Evolutionary conservation across 2,797 vertebrate genomes (phyloP).

Genomic region (Toxotes lorentzi): DNA sequence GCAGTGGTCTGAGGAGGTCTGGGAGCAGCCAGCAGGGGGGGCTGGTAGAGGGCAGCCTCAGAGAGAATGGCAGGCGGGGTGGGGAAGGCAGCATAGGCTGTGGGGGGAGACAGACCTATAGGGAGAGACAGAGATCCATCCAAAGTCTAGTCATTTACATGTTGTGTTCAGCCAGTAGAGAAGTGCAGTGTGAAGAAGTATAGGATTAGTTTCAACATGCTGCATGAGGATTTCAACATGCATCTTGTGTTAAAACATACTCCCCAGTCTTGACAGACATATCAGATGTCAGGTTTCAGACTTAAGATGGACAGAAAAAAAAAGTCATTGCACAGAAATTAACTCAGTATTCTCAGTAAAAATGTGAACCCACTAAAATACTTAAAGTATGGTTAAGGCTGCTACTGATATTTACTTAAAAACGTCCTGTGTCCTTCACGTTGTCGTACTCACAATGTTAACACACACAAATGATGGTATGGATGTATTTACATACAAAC

Average conservation of each 20-base stretch:
- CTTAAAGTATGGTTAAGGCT: too few species aligned
- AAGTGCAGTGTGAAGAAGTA: not conserved
- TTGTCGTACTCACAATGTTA: conserved; percentile 31
- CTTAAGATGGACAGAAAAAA: not conserved
- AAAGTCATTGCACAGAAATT: not conserved
- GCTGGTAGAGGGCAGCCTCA: conserved; percentile 93
- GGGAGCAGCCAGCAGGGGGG: conserved; percentile 90
- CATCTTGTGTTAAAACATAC: not conserved
- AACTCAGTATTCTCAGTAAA: not conserved
- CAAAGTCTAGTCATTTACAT: not conserved
- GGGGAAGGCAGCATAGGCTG: conserved; percentile 92
- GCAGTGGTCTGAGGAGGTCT: conserved; percentile 86
- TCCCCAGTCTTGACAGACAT: not conserved
- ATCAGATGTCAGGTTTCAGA: too few species aligned
- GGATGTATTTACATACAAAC: conserved; percentile 77
- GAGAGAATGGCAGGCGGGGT: conserved; percentile 89
- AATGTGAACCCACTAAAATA: too few species aligned
- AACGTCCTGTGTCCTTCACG: conserved; percentile 44
- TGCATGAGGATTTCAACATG: not conserved
- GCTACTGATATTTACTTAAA: conserved; percentile 13
- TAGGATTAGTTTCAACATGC: not conserved
- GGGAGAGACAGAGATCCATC: not conserved
- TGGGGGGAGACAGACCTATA: conserved; percentile 93
- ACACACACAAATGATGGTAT: conserved; percentile 36
- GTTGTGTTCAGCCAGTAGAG: not conserved